Evolutionary conservation across 2,113 vertebrate genomes (phyloP).

Genomic region (Scytalopus superciliaris): DNA sequence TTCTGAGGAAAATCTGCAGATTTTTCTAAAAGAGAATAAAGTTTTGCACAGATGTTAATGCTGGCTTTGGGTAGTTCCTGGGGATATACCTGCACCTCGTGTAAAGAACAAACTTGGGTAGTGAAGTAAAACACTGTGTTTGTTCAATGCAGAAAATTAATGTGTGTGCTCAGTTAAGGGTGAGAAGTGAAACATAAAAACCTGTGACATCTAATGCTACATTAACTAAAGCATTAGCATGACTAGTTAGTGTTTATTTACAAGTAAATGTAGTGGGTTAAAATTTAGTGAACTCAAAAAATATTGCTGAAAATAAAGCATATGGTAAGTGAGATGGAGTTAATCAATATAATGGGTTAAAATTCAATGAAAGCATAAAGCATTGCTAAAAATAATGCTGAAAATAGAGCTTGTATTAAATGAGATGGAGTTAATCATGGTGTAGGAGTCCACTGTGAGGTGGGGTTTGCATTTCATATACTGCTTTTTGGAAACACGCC

Average conservation of each 20-base stretch:
- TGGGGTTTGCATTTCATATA: not conserved
- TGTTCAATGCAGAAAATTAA: not conserved
- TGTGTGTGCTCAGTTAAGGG: accelerated
- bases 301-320: not conserved
- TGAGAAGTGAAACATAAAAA: not conserved
- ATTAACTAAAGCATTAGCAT: not conserved
- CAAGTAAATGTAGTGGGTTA: not conserved
- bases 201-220: not conserved
- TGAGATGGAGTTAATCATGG: not conserved
- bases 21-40: not conserved
- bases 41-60: not conserved
- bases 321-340: not conserved
- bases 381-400: not conserved
- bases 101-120: not conserved
- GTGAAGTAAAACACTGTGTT: accelerated
- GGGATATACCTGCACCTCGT: not conserved
- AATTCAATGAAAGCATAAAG: not conserved
- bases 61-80: not conserved
- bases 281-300: not conserved
- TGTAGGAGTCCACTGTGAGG: not conserved
- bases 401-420: not conserved
- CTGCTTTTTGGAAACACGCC: not conserved
- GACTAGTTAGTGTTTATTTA: not conserved
- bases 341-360: not conserved
- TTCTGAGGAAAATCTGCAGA: not conserved